Conservation (phyloP, 92 coral and sea anemone genomes). For the Blastomussa wellsi region DNA sequence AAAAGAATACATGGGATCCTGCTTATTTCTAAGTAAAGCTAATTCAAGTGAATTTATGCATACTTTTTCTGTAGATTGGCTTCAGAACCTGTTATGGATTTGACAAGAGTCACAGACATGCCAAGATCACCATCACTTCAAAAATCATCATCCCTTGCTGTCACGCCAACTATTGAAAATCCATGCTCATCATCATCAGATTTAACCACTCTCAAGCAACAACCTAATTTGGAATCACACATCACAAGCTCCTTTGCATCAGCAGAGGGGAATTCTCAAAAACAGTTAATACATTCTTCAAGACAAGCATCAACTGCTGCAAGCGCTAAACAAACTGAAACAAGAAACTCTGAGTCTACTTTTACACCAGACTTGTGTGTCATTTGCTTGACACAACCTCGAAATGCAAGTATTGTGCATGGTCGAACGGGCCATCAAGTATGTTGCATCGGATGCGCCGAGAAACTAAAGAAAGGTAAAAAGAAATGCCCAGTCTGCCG, state of each 20-base stretch:
- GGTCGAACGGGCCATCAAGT: constrained; percentile 96
- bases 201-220: not conserved
- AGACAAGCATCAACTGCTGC: not conserved
- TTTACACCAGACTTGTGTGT: constrained; percentile 71
- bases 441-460: constrained; percentile 88
- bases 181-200: constrained; percentile 20
- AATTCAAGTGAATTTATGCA: not conserved
- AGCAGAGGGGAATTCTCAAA: not conserved
- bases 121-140: constrained; percentile 10
- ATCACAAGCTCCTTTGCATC: not conserved
- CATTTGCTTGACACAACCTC: constrained; percentile 82
- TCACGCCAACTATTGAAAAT: constrained; percentile 27
- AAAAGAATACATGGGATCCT: too few relatives aligned
- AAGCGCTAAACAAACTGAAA: constrained; percentile 4
- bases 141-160: constrained; percentile 34
- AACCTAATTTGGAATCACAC: not conserved
- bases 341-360: constrained; percentile 5
- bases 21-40: not conserved
- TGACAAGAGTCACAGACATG: not conserved
- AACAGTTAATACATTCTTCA: not conserved
- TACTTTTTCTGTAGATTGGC: constrained; percentile 7
- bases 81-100: constrained; percentile 26
- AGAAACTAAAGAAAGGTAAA: constrained; percentile 78
- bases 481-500: constrained; percentile 96
- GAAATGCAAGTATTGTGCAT: constrained; percentile 89